Conservation (phyloP, 1,140 invertebrate species). For the Drosophila lacteicornis region DNA sequence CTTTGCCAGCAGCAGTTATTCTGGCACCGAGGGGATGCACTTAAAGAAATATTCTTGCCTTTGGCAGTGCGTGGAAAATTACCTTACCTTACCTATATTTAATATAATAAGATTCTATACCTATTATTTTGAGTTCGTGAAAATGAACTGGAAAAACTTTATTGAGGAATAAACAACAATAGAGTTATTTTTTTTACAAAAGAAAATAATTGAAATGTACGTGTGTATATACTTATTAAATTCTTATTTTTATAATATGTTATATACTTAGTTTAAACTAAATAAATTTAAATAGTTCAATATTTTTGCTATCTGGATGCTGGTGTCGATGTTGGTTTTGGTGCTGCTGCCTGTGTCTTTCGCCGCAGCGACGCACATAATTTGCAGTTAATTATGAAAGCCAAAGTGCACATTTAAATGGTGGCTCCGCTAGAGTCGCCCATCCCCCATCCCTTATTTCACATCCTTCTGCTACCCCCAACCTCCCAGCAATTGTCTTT, state of each 20-base stretch:
- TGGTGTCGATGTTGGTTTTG: neutral
- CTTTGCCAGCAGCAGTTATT: slow-evolving; percentile 19
- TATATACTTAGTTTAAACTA: too few species aligned
- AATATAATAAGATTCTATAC: too few species aligned
- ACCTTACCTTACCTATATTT: too few species aligned
- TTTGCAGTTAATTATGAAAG: slow-evolving; percentile 62
- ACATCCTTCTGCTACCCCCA: neutral
- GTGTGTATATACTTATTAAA: too few species aligned
- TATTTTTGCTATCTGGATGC: neutral
- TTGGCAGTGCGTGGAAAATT: too few species aligned
- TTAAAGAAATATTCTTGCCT: slow-evolving; percentile 5
- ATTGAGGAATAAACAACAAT: too few species aligned
- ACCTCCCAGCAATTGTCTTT: slow-evolving; percentile 5
- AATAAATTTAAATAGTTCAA: neutral
- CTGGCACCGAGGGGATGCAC: slow-evolving; percentile 3
- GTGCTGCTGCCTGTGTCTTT: slow-evolving; percentile 9
- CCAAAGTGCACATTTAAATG: slow-evolving; percentile 65
- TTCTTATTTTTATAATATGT: too few species aligned
- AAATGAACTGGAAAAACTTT: too few species aligned
- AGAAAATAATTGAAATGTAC: too few species aligned
- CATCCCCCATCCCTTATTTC: neutral
- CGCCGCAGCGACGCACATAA: slow-evolving; percentile 27
- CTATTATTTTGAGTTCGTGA: too few species aligned
- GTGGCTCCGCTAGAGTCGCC: slow-evolving; percentile 16
- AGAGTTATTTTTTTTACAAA: too few species aligned